Evolutionary conservation across 2,113 vertebrate genomes (phyloP), one percentile per base, ranked within the genome.

Genomic region (Bungarus multicinctus): DNA sequence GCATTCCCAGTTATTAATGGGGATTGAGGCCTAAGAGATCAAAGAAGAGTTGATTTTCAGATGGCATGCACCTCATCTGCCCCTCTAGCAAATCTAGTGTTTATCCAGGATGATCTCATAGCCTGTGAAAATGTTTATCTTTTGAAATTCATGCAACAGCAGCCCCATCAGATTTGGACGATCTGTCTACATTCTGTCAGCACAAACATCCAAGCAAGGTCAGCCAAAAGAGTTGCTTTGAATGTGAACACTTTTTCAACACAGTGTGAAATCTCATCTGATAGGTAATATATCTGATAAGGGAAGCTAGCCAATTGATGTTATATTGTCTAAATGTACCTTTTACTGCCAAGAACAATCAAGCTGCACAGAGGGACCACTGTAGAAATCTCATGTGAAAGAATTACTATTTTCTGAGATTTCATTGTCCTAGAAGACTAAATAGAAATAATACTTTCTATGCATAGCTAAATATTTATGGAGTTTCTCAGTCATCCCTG

Each of bases 121-220:
- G 30, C 58, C 43, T n/a, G 74, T 81, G 50, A 64, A 74, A 74
- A 39, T 43, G 27, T 20, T 53, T 88, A 34, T 23, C 25, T 34
- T 88, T 74, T 81, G 12, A 81, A 52, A 92, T 74, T 22, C 52
- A 81, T 30, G 60, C 91, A 92, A 60, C 86, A 69, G 91, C 91
- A 69, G 86, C 86, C 88, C 50, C 16, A 81, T 81, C 91, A 81
- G 34, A 87, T 50, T 81, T 81, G 34, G 50, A 52, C 54, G 34
- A 34, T 57, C 91, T 50, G 10, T 34, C 54, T 87, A 8, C 55
- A 87, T 74, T 89, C 88, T 74, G 58, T 64, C 60, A 22, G 52
- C 30, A 39, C 87, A 45, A 30, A 30, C n/a, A 54, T 47, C 85
- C 55, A 64, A n/a, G 58, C 47, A 74, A 43, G 60, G 34, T 47